Conservation (phyloP, 2,888 invertebrate genomes). For the Drosophila paramelanica region DNA sequence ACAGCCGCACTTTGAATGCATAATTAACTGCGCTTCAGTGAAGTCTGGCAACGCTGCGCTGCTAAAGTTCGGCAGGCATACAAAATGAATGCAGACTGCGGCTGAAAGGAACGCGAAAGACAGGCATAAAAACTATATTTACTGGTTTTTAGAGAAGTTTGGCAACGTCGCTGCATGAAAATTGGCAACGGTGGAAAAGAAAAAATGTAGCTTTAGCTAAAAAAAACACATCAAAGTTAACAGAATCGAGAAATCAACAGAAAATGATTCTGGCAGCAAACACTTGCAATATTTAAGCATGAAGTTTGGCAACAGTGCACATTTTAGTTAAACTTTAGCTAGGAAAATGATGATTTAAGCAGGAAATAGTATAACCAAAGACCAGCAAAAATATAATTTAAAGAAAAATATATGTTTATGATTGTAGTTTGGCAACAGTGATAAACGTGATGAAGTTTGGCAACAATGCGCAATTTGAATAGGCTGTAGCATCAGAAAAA, state of each 20-base stretch:
- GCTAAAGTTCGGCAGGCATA: slow-evolving; percentile 1
- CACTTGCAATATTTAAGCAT: background rate
- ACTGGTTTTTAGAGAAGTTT: background rate
- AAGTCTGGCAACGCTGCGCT: slow-evolving; percentile 32
- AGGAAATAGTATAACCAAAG: background rate
- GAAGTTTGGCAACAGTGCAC: slow-evolving; percentile 24
- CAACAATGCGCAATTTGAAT: slow-evolving; percentile 34
- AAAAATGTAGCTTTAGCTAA: background rate
- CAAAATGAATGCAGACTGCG: background rate
- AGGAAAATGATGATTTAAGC: too few species aligned
- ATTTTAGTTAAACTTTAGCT: too few species aligned
- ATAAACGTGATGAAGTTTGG: slow-evolving; percentile 26
- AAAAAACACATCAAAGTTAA: too few species aligned
- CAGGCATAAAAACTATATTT: too few species aligned
- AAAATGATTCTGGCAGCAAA: too few species aligned
- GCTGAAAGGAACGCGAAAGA: too few species aligned
- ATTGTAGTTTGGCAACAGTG: background rate
- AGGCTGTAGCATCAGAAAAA: slow-evolving; percentile 11
- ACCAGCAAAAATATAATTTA: background rate
- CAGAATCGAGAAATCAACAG: too few species aligned
- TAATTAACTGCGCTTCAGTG: slow-evolving; percentile 55
- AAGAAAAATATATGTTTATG: background rate
- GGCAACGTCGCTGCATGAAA: background rate
- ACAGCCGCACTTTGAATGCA: slow-evolving; percentile 66
- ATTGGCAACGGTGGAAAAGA: background rate